A percentile compares a stretch with the other conserved stretches of the same genome.
Conservation (phyloP, 37 sponge, comb jelly and placozoan species). For the Oscarella lobularis region DNA sequence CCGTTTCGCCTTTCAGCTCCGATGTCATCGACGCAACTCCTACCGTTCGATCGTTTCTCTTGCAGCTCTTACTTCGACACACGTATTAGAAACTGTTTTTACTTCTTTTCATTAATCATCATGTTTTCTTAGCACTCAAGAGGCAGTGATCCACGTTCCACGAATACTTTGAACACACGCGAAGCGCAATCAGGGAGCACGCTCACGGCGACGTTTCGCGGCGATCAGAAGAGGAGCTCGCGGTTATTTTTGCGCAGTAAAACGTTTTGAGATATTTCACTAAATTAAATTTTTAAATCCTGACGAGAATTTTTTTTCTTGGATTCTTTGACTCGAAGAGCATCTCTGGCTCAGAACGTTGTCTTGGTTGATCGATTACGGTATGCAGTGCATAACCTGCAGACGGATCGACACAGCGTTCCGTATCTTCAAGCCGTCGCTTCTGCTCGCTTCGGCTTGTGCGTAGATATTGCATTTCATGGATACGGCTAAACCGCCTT, state of each 20-base stretch:
- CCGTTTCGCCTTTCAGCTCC: background rate
- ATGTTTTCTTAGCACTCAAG: background rate
- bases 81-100: background rate
- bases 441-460: background rate
- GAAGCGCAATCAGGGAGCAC: background rate
- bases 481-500: background rate
- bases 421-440: background rate
- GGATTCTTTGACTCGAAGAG: too few relatives aligned
- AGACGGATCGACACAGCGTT: too few relatives aligned
- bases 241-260: conserved; percentile 42
- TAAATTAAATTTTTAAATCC: too few relatives aligned
- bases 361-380: too few relatives aligned
- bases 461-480: background rate
- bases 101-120: too few relatives aligned
- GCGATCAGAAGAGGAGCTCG: conserved; percentile 45
- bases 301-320: too few relatives aligned
- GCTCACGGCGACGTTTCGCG: conserved; percentile 44
- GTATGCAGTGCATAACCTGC: too few relatives aligned
- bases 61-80: background rate
- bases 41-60: background rate
- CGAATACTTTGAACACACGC: background rate
- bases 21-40: background rate
- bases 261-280: background rate
- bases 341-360: too few relatives aligned
- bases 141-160: background rate